A percentile compares a stretch with the other conserved stretches of the same genome.
Evolutionary conservation across 2,797 vertebrate genomes (phyloP).

Genomic region (Enteromius viviparus): DNA sequence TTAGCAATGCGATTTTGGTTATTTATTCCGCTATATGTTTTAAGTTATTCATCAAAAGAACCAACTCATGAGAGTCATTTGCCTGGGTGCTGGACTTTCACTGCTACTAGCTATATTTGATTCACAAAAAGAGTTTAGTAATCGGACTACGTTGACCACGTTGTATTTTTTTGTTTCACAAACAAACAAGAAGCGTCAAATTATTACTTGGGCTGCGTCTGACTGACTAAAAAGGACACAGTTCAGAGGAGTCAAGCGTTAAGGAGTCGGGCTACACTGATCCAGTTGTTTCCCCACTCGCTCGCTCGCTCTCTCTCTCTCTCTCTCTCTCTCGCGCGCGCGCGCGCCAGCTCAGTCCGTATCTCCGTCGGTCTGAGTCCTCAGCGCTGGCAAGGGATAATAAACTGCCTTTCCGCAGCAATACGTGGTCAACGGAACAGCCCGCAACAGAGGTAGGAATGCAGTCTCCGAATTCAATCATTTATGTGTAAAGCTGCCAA

Average conservation of each 20-base stretch:
- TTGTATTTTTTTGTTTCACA: not conserved
- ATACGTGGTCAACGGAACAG: constrained; percentile 49
- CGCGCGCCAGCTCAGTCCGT: constrained; percentile 26
- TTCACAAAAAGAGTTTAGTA: not conserved
- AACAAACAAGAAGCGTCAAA: not conserved
- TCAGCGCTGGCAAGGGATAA: constrained; percentile 59
- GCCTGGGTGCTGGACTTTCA: not conserved
- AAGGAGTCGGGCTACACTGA: not conserved
- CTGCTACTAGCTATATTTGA: not conserved
- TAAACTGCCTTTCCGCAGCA: constrained; percentile 55
- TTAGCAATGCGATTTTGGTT: not conserved
- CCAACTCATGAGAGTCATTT: not conserved
- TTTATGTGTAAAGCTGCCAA: not conserved
- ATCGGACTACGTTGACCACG: not conserved
- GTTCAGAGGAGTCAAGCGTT: not conserved
- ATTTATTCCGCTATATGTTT: not conserved
- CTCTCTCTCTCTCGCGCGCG: not conserved
- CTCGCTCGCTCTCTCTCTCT: constrained; percentile 3
- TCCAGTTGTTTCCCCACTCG: not conserved
- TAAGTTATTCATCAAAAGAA: not conserved
- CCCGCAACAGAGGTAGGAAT: constrained; percentile 52
- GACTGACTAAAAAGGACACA: not conserved
- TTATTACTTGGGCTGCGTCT: not conserved
- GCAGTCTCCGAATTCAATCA: not conserved
- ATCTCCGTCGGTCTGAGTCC: constrained; percentile 48